Evolutionary conservation across 2,888 invertebrate species (phyloP).

Genomic region (Trichacis sp.): DNA sequence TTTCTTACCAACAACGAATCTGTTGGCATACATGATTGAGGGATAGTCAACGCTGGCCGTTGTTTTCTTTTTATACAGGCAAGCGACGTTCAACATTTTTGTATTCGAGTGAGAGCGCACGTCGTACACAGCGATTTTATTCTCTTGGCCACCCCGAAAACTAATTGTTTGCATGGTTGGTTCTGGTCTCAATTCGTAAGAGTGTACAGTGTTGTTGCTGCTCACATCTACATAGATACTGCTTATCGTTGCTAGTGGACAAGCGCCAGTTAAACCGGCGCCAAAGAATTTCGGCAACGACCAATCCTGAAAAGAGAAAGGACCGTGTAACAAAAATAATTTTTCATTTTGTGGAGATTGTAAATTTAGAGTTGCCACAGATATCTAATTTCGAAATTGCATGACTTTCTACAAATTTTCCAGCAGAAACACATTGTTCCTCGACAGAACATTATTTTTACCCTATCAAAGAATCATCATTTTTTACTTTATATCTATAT

Average conservation of each 20-base stretch:
- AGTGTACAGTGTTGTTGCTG: conserved; percentile 72
- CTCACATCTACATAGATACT: conserved; percentile 86
- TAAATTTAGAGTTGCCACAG: too few relatives aligned
- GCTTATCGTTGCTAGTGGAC: conserved; percentile 84
- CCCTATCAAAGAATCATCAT: too few relatives aligned
- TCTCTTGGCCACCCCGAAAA: conserved; percentile 78
- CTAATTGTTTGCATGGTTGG: conserved; percentile 75
- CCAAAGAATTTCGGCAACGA: conserved; percentile 89
- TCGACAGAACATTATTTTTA: too few relatives aligned
- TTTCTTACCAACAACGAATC: conserved; percentile 76
- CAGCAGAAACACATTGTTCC: too few relatives aligned
- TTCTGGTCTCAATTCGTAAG: conserved; percentile 75
- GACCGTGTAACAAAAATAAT: too few relatives aligned
- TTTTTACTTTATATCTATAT: too few relatives aligned
- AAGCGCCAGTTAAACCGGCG: conserved; percentile 83
- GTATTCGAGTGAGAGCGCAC: conserved; percentile 68
- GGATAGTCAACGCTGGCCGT: conserved; percentile 73
- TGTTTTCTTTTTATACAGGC: conserved; percentile 71
- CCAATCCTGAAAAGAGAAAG: conserved; percentile 76
- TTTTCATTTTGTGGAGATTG: too few relatives aligned
- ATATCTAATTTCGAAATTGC: too few relatives aligned
- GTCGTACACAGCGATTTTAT: conserved; percentile 80
- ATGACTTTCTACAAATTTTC: too few relatives aligned
- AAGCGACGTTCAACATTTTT: conserved; percentile 79
- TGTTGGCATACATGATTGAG: conserved; percentile 81